Evolutionary conservation across 2,797 vertebrate genomes (phyloP).

Genomic region (Malurus leucopterus): DNA sequence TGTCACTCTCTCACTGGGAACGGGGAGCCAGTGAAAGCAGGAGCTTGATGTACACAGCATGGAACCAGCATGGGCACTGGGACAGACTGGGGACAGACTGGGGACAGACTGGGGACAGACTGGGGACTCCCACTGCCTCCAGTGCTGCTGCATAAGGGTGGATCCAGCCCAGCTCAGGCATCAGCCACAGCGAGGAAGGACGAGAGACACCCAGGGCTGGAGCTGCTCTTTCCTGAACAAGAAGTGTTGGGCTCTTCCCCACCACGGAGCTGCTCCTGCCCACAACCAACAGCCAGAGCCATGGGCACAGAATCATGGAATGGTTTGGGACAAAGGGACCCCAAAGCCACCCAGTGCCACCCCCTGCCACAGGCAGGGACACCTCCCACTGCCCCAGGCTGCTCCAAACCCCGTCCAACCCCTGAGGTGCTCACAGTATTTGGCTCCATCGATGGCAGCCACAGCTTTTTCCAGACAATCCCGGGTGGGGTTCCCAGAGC

Average conservation of each 20-base stretch:
- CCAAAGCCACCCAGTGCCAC: not conserved
- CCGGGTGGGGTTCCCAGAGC: constrained; percentile 92
- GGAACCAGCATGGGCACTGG: not conserved
- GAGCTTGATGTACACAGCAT: not conserved
- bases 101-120: not conserved
- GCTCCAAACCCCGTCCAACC: not conserved
- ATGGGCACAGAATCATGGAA: not conserved
- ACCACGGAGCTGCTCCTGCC: not conserved
- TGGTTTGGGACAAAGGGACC: not conserved
- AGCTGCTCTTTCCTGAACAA: not conserved
- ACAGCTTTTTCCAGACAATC: constrained; percentile 87
- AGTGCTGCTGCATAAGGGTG: not conserved
- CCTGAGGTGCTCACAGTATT: constrained; percentile 79
- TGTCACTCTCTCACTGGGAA: not conserved
- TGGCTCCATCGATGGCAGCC: constrained; percentile 87
- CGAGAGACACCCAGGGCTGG: rapidly evolving
- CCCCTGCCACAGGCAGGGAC: not conserved
- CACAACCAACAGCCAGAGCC: not conserved
- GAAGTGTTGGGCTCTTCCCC: not conserved
- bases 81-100: not conserved
- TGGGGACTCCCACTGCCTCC: not conserved
- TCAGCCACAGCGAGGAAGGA: rapidly evolving
- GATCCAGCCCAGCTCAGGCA: not conserved
- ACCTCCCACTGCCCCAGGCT: not conserved
- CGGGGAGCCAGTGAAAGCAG: not conserved